Base-by-base conservation (phyloP, 2,797 vertebrate species). In the Sebastes iracundus region DNA sequence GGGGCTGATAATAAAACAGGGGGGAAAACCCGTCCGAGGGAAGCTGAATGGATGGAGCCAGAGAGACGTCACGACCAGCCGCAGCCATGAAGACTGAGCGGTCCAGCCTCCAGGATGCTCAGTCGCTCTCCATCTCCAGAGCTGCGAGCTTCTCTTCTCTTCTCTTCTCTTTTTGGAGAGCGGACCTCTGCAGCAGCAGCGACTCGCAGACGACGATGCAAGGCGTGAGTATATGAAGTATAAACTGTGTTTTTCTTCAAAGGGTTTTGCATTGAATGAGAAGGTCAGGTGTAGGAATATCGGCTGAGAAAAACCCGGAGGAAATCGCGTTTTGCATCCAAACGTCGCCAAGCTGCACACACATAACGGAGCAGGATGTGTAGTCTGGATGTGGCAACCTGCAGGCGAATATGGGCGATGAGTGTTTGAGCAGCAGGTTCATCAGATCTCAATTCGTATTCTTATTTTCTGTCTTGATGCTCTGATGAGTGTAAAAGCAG, bases 41-140 rank as follows among this genome's bases (percentile, higher is more conserved):
- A 92, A 93, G 91, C 96, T 97, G 97, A 97, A 96, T 97, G 96
- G 97, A 96, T 90, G 95, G 95, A 90, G 90, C 93, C 87, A 82
- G 80, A 85, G 92, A 94, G 90, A 97, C 97, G 97, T 98, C 97
- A 98, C 94, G 79, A 60, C 62, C 89, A 92, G 94, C 95, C 74
- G 95, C 96, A 95, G 91, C 95, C 96, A 95, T 93, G 95, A 91
- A 93, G 94, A 93, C 89, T 65, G 86, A 69, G 89, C 88, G 83
- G 79, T 88, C 87, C 92, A 91, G 88, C 90, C 91, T 87, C 90
- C 90, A 38, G 56, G 82, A 85, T 55, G 88, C 88, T 92, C 94
- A 94, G 46, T 93, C 23, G 73, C 28, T 85, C 88, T 87, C 86
- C 88, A 73, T 84, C 92, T 82, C 79, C 86, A 66, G 84, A 90